Base-by-base conservation (phyloP, 2,113 vertebrate genomes). In the Eubucco bourcierii region DNA sequence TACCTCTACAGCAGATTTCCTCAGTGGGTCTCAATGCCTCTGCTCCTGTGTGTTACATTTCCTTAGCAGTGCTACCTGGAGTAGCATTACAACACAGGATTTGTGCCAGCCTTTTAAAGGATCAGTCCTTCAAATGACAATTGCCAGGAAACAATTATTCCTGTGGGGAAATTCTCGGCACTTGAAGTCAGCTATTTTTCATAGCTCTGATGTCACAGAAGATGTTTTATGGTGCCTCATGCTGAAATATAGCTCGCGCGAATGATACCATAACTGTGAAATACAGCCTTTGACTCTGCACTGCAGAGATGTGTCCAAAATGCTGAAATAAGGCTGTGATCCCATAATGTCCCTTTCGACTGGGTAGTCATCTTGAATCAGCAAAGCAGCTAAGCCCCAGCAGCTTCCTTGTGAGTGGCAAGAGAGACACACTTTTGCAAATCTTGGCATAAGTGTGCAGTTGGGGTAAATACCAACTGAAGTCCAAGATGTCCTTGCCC, bases 141-240 rank as follows among this genome's bases (percentile, higher is more conserved):
- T 96, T 96, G 88, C 95, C 91, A 97, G 96, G 96, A 97, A 97
- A 94, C 93, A 94, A 96, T 93, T 87, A 96, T 90, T 97, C 96
- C 95, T 94, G 70, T 1, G 46, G 91, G 97, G 91, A 94, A 87
- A 89, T 96, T 97, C 95, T 97, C 90, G 94, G 90, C 87, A 93
- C 87, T 95, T 92, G 85, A 97, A 97, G 93, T 93, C 90, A 89
- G 84, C 93, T 96, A 97, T 98, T 97, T 97, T 97, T 97, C 96
- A 97, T 90, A 92, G 92, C 95, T 97, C 95, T 97, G 97, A 97
- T 98, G 97, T 96, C 91, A 94, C 15, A 37, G 72, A 86, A 95
- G 93, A 96, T 64, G 56, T 96, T 98, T 97, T 97, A 97, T 95
- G 96, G 96, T 87, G 90, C 94, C 80, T 96, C 78, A 84, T 94